Percentiles rank a stretch among this genome's conserved stretches.
Conservation (phyloP, 2,113 vertebrate genomes). For the Pollachius pollachius region DNA sequence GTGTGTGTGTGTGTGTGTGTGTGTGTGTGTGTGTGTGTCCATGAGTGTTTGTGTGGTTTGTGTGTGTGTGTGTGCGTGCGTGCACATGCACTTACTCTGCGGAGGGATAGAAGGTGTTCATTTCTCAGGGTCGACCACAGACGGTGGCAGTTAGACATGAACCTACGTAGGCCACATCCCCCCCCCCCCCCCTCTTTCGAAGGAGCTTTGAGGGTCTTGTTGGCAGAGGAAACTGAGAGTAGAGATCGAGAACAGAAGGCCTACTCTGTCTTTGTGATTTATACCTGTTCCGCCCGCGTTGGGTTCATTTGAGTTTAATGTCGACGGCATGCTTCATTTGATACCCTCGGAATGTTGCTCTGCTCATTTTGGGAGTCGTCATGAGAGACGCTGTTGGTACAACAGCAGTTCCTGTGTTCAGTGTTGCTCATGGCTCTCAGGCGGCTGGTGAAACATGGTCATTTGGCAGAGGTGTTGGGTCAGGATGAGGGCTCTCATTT, state of each 20-base stretch:
- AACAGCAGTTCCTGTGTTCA: slow-evolving; percentile 72
- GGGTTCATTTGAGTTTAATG: slow-evolving; percentile 21
- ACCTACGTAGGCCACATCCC: slow-evolving; percentile 46
- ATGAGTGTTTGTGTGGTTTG: no score
- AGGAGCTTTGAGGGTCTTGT: slow-evolving; percentile 36
- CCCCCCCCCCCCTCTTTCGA: slow-evolving; percentile 32
- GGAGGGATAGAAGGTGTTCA: no score
- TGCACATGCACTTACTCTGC: no score
- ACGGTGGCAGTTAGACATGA: slow-evolving; percentile 25
- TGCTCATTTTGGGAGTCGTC: slow-evolving; percentile 60
- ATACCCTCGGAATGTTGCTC: slow-evolving; percentile 66
- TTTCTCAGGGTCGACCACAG: slow-evolving; percentile 13
- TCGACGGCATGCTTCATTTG: slow-evolving; percentile 47
- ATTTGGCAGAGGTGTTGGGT: slow-evolving; percentile 8
- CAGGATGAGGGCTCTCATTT: no score
- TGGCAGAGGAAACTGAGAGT: slow-evolving; percentile 16
- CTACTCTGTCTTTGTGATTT: slow-evolving; percentile 29
- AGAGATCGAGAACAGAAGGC: slow-evolving; percentile 7
- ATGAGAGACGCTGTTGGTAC: slow-evolving; percentile 68
- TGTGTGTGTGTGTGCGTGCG: no score
- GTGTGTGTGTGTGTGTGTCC: no score
- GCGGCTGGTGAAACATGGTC: slow-evolving; percentile 71
- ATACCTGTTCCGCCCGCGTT: slow-evolving; percentile 10
- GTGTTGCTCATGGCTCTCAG: slow-evolving; percentile 69
- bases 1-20: no score